These are phyloP conservation scores for Vultur gryphus DNA, from an alignment of 2,797 vertebrate species.

Conservation along the genomic window DNA sequence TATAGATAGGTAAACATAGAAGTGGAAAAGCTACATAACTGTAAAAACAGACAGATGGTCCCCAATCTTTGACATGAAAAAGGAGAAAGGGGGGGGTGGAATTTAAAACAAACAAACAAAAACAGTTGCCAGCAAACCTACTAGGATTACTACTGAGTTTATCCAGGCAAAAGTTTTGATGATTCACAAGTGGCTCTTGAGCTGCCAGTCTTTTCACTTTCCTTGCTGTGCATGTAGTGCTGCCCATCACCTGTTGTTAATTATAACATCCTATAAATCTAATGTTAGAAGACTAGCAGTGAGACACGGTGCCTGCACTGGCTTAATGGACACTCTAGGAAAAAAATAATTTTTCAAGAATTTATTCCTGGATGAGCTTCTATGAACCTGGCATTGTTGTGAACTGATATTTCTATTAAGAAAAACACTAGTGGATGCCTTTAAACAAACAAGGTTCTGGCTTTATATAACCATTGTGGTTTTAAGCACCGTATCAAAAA, in stretches of 20 bases:
- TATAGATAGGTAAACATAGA: not conserved
- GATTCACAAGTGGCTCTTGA: constrained; percentile 20
- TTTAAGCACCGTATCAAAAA: constrained; percentile 23
- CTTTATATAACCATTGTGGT: not conserved
- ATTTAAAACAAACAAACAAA: not conserved
- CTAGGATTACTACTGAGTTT: not conserved
- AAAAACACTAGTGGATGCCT: constrained; percentile 33
- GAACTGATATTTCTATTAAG: constrained; percentile 43
- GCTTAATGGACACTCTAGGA: not conserved
- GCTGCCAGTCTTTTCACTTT: constrained; percentile 5
- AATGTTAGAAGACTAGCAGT: not conserved
- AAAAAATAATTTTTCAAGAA: constrained; percentile 28
- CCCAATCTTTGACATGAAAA: not conserved
- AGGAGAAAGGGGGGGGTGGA: not conserved
- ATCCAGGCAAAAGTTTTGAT: constrained; percentile 14
- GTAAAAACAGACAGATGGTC: not conserved
- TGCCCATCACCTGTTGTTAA: constrained; percentile 58
- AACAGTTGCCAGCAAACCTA: not conserved
- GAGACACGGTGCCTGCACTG: not conserved
- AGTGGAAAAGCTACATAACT: not conserved
- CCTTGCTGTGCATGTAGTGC: not conserved
- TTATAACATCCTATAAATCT: constrained; percentile 63
- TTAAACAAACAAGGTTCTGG: constrained; percentile 37
- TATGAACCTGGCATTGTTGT: not conserved
- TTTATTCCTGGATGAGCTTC: constrained; percentile 32